These are phyloP conservation scores for Clamator glandarius DNA, from an alignment of 2,797 vertebrate species.

Conservation along the genomic window DNA sequence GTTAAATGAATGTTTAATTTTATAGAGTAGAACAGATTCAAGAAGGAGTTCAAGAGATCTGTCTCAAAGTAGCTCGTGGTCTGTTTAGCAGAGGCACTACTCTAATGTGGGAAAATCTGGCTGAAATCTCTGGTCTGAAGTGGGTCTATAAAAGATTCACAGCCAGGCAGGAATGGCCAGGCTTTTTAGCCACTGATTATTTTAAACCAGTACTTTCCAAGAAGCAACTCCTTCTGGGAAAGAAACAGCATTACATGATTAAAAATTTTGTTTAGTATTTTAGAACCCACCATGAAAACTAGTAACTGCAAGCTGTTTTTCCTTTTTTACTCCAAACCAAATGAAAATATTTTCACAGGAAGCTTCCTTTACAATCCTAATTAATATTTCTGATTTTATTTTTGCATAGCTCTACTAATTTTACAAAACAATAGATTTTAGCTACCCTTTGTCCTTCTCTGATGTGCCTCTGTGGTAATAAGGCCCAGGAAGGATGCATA, in stretches of 20 bases:
- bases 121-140: background rate
- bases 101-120: background rate
- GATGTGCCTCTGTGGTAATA: background rate
- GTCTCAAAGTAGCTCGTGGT: fast-evolving
- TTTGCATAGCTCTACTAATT: background rate
- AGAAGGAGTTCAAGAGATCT: background rate
- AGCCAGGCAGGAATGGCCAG: background rate
- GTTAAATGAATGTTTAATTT: conserved; percentile 32
- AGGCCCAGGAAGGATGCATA: background rate
- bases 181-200: background rate
- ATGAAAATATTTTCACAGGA: background rate
- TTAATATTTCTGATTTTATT: background rate
- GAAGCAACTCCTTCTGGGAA: background rate
- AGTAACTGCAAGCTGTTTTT: background rate
- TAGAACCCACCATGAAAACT: background rate
- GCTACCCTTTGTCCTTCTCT: background rate
- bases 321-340: background rate
- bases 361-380: background rate
- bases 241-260: background rate
- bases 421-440: background rate
- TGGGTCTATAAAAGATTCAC: background rate
- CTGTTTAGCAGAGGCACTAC: background rate
- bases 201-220: background rate
- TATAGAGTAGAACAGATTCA: background rate
- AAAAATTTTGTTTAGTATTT: background rate